A percentile compares a stretch with the other conserved stretches of the same genome.
Conservation (phyloP, 2,888 invertebrate species). For the Dicranocentrus wangi region DNA sequence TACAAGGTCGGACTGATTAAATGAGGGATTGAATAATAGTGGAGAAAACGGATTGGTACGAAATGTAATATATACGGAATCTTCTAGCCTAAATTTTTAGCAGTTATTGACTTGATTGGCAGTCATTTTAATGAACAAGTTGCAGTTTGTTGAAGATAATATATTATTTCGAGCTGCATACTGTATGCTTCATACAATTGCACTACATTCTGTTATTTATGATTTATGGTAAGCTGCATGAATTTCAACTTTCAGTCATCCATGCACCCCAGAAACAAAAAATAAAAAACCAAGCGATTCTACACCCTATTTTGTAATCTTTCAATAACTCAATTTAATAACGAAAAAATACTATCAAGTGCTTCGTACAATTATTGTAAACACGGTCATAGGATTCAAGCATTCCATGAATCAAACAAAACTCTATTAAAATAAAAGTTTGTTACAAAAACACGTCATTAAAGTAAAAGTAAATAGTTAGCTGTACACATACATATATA, state of each 20-base stretch:
- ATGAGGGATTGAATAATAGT: no score
- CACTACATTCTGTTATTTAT: neutral
- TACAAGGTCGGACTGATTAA: no score
- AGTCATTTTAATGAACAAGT: conserved; percentile 62
- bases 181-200: neutral
- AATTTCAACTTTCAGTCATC: no score
- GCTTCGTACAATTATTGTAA: neutral
- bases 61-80: no score
- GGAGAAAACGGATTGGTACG: no score
- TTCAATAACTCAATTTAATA: conserved; percentile 7
- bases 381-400: neutral
- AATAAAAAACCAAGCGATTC: neutral
- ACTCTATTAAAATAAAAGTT: neutral
- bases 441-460: no score
- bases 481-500: neutral
- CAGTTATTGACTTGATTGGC: conserved; percentile 61
- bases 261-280: neutral
- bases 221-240: neutral
- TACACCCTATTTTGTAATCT: neutral
- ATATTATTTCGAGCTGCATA: neutral
- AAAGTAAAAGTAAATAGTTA: no score
- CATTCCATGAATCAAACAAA: neutral
- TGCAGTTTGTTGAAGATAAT: conserved; percentile 47
- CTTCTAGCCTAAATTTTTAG: no score
- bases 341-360: neutral